phyloP scores from a whole-genome alignment of 2,113 vertebrate genomes.

The Zosterops borbonicus region DNA sequence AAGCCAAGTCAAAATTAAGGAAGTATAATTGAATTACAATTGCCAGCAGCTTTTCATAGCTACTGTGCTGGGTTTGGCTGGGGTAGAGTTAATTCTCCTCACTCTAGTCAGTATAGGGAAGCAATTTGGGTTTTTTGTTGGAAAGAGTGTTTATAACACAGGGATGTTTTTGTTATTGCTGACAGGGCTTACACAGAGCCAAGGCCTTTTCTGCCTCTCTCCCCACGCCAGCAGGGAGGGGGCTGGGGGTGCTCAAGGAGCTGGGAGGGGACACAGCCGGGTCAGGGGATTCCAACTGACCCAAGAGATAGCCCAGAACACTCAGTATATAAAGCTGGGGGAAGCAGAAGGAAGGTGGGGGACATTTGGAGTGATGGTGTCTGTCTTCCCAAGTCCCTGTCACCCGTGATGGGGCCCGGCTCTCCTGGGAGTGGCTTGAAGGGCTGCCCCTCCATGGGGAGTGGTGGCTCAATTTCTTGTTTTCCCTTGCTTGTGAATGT shows the following conservation, averaged over 20 bases:
- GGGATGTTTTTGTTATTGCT: background rate
- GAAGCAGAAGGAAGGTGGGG: too few relatives aligned
- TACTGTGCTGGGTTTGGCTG: background rate
- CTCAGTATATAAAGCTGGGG: rapidly evolving
- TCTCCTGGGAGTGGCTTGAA: background rate
- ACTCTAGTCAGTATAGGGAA: background rate
- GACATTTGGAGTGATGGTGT: too few relatives aligned
- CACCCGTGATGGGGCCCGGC: background rate
- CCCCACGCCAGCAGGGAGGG: background rate
- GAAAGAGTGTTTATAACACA: background rate
- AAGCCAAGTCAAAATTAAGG: background rate
- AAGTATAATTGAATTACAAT: background rate
- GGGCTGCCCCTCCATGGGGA: too few relatives aligned
- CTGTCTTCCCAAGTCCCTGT: background rate
- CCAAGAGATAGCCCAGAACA: background rate
- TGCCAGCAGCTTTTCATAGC: background rate
- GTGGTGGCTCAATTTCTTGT: background rate
- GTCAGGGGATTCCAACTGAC: background rate
- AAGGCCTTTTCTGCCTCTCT: background rate
- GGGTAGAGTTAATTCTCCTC: background rate
- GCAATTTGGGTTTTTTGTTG: background rate
- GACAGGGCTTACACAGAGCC: background rate
- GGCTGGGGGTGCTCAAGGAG: too few relatives aligned
- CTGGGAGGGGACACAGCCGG: background rate
- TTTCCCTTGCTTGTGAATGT: background rate